Evolutionary conservation across 2,888 invertebrate genomes (phyloP).

Genomic region (Harmothoe impar): DNA sequence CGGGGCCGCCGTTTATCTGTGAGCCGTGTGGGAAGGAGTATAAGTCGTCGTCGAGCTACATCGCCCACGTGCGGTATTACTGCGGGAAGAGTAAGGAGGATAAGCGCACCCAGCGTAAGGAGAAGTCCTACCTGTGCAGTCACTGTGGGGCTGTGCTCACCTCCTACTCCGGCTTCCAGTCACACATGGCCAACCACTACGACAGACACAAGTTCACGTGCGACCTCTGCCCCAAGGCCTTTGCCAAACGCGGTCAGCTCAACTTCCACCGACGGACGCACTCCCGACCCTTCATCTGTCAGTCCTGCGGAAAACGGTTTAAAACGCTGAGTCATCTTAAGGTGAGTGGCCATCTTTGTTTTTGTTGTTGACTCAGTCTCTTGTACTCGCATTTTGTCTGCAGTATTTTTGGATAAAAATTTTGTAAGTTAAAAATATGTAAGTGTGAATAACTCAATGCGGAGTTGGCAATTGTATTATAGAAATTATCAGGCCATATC

Average conservation of each 20-base stretch:
- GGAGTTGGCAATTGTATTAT: too few species aligned
- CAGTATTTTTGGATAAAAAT: too few species aligned
- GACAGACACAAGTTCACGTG: slow-evolving; percentile 35
- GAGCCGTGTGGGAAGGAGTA: slow-evolving; percentile 25
- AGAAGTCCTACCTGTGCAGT: slow-evolving; percentile 49
- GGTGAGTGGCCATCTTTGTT: neutral
- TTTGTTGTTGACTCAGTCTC: too few species aligned
- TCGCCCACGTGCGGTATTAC: slow-evolving; percentile 24
- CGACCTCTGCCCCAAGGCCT: slow-evolving; percentile 42
- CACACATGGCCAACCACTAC: slow-evolving; percentile 47
- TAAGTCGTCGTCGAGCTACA: neutral
- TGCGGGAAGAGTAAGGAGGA: slow-evolving; percentile 17
- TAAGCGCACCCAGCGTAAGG: neutral
- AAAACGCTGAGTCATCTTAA: slow-evolving; percentile 42
- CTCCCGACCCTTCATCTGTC: slow-evolving; percentile 28
- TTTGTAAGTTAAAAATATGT: too few species aligned
- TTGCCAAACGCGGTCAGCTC: slow-evolving; percentile 31
- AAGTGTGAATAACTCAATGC: too few species aligned
- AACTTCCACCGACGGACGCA: slow-evolving; percentile 47
- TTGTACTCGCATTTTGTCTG: too few species aligned
- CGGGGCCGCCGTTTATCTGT: slow-evolving; percentile 6
- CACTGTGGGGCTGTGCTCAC: slow-evolving; percentile 21
- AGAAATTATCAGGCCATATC: too few species aligned
- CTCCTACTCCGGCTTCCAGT: slow-evolving; percentile 42
- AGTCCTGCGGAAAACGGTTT: slow-evolving; percentile 26